Evolutionary conservation across 2,113 vertebrate genomes (phyloP).

Genomic region (Platanista minor): DNA sequence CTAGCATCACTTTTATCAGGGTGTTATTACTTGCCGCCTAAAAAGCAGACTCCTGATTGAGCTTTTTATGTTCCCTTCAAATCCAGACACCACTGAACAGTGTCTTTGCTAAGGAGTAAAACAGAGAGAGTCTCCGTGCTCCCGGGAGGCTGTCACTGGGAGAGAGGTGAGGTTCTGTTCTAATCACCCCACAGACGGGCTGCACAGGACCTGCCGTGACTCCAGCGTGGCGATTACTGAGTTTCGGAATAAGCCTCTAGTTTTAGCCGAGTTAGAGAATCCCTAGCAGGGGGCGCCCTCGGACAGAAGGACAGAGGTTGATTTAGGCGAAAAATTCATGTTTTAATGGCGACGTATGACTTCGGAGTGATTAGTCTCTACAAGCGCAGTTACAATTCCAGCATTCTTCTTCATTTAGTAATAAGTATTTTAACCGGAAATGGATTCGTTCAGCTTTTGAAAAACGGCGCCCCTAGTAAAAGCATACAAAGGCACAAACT

Average conservation of each 20-base stretch:
- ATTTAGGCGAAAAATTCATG: background rate
- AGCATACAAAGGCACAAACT: background rate
- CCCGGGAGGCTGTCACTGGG: background rate
- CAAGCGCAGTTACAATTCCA: background rate
- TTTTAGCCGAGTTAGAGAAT: background rate
- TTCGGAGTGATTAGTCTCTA: background rate
- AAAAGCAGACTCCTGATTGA: background rate
- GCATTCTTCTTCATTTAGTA: constrained; percentile 9
- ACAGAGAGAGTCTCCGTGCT: background rate
- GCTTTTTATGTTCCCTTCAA: background rate
- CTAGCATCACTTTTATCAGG: background rate
- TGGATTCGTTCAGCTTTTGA: background rate
- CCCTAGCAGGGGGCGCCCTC: background rate
- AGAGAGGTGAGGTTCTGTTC: background rate
- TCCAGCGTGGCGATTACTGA: background rate
- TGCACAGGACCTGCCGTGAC: background rate
- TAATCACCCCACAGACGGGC: background rate
- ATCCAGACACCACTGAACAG: background rate
- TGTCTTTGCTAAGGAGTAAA: background rate
- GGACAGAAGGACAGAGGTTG: background rate
- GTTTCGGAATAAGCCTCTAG: background rate
- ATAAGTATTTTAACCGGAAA: background rate
- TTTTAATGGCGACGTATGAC: background rate
- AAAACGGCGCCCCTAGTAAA: background rate
- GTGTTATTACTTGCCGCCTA: background rate